phyloP scores from a whole-genome alignment of 1,140 invertebrate genomes.

The Drosophila persimilis region DNA sequence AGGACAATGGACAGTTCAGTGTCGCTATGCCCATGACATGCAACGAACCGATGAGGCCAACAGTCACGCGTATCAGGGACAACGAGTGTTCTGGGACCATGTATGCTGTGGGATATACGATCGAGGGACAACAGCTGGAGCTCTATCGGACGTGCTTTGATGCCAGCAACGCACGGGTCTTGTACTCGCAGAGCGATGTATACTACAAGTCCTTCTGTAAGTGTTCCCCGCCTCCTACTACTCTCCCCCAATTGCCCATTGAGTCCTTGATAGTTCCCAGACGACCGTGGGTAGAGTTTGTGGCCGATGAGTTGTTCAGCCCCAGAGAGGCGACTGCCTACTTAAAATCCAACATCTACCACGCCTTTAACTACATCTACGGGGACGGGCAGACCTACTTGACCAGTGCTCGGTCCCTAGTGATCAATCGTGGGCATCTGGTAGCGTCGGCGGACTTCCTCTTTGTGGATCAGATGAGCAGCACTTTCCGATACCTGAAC shows the following conservation, averaged over 20 bases:
- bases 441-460: conserved; percentile 70
- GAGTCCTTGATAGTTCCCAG: conserved; percentile 19
- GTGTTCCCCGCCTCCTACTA: background rate
- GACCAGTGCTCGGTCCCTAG: background rate
- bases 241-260: no score
- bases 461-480: conserved; percentile 64
- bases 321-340: conserved; percentile 55
- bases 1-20: conserved; percentile 36
- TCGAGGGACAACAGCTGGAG: conserved; percentile 36
- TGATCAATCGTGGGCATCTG: conserved; percentile 70
- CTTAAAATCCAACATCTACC: conserved; percentile 46
- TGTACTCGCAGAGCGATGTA: conserved; percentile 59
- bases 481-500: conserved; percentile 68
- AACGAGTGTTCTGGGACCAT: conserved; percentile 22
- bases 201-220: conserved; percentile 60
- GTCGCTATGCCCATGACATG: conserved; percentile 40
- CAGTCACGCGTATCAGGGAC: background rate
- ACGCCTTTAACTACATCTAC: conserved; percentile 40
- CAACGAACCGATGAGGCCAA: conserved; percentile 40
- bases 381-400: conserved; percentile 47
- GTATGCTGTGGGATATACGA: conserved; percentile 50
- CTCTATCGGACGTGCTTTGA: conserved; percentile 61
- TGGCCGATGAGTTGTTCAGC: conserved; percentile 52
- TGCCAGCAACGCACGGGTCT: conserved; percentile 5
- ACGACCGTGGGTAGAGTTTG: conserved; percentile 51